phyloP scores from a whole-genome alignment of 2,888 invertebrate genomes.

The Hesperia comma region DNA sequence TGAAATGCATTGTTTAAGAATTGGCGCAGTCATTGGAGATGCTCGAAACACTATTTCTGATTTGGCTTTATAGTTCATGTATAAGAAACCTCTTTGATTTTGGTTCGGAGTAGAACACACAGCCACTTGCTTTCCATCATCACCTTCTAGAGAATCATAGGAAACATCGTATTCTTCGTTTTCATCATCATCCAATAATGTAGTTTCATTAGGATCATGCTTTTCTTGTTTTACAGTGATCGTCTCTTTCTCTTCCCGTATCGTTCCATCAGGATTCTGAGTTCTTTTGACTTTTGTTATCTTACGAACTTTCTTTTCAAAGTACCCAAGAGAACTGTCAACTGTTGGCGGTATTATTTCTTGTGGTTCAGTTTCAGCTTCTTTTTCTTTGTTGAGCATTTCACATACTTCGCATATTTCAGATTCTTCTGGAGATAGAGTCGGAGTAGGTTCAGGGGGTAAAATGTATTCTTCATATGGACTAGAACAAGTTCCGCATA shows the following conservation, averaged over 20 bases:
- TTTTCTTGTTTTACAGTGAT: conserved; percentile 48
- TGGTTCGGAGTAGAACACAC: conserved; percentile 39
- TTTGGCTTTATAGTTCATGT: conserved; percentile 30
- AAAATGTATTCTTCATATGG: conserved; percentile 27
- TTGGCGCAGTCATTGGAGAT: conserved; percentile 26
- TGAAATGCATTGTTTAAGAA: conserved; percentile 43
- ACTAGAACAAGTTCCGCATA: conserved; percentile 37
- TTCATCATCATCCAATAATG: conserved; percentile 43
- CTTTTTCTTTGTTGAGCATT: conserved; percentile 10
- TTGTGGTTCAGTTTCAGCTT: conserved; percentile 21
- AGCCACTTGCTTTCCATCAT: conserved; percentile 40
- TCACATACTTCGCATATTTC: conserved; percentile 33
- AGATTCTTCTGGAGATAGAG: conserved; percentile 3
- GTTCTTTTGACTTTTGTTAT: conserved; percentile 52
- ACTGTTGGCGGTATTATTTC: conserved; percentile 9
- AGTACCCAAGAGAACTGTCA: conserved; percentile 48
- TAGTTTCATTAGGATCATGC: conserved; percentile 47
- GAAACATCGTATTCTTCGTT: conserved; percentile 39
- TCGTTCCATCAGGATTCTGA: conserved; percentile 52
- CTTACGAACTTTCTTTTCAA: conserved; percentile 51
- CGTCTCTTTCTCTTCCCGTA: conserved; percentile 52
- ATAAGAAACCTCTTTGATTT: conserved; percentile 41
- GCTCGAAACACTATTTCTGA: conserved; percentile 40
- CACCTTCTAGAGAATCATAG: conserved; percentile 40
- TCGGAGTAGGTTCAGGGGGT: conserved; percentile 17